Evolutionary conservation across 2,113 vertebrate genomes (phyloP).

Genomic region (Rhadina sibilatrix): DNA sequence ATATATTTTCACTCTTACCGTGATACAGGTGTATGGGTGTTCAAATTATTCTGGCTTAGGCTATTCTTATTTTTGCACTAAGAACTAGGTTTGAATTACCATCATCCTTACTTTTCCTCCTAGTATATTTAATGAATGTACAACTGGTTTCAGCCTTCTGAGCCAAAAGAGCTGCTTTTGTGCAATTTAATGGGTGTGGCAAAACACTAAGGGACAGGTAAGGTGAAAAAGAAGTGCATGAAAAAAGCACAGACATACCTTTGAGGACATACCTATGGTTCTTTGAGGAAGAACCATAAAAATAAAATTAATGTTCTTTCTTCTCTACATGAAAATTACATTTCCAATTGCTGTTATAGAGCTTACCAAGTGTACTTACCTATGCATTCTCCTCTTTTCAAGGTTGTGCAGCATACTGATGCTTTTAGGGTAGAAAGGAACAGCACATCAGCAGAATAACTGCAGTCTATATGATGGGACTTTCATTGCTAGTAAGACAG

Average conservation of each 20-base stretch:
- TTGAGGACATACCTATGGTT: neutral
- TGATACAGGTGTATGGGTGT: neutral
- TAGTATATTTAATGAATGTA: neutral
- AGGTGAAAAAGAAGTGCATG: neutral
- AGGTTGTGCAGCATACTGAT: neutral
- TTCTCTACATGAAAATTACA: slow-evolving; percentile 1
- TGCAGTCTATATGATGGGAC: neutral
- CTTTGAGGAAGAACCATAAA: neutral
- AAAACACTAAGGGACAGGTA: neutral
- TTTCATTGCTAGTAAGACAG: neutral
- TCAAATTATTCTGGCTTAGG: neutral
- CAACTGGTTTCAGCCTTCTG: neutral
- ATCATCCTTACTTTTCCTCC: neutral
- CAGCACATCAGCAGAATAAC: neutral
- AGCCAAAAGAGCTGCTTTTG: neutral
- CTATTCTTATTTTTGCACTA: neutral
- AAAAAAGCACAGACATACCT: neutral
- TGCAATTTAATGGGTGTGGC: neutral
- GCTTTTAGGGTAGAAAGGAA: neutral
- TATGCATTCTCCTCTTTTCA: neutral
- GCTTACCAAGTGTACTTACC: neutral
- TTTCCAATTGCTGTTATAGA: neutral
- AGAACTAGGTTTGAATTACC: neutral
- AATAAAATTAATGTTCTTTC: neutral
- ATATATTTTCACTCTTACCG: neutral